phyloP scores from a whole-genome alignment of 2,113 vertebrate genomes.

The Mirza zaza region DNA sequence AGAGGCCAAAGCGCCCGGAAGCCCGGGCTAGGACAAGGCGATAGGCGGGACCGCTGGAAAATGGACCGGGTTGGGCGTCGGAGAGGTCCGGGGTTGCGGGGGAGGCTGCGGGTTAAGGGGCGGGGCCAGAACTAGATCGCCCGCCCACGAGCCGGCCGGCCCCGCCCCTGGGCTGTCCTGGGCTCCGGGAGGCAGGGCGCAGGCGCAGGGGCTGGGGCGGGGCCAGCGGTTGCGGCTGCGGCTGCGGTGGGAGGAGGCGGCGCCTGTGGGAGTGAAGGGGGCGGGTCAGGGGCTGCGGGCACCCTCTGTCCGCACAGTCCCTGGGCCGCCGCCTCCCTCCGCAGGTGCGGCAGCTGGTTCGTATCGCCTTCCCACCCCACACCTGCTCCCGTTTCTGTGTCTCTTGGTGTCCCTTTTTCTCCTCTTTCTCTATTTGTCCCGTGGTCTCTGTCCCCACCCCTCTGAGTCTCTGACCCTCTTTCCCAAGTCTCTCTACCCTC shows the following conservation, averaged over 20 bases:
- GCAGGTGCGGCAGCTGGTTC: slow-evolving; percentile 52
- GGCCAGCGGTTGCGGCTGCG: slow-evolving; percentile 81
- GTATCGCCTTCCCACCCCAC: slow-evolving; percentile 1
- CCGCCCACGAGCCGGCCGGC: background rate
- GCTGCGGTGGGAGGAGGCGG: slow-evolving; percentile 71
- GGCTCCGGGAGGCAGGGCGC: background rate
- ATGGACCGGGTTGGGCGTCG: background rate
- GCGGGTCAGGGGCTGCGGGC: slow-evolving; percentile 45
- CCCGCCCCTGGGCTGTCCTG: background rate
- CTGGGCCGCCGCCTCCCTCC: slow-evolving; percentile 47
- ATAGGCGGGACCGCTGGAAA: background rate
- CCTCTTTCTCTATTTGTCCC: slow-evolving; percentile 52
- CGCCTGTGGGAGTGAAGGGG: slow-evolving; percentile 50
- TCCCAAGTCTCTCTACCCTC: background rate
- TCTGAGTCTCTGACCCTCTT: background rate
- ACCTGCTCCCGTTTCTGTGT: slow-evolving; percentile 24
- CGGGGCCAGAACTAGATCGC: background rate
- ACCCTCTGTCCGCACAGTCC: background rate
- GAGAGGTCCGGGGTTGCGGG: background rate
- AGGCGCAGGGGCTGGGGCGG: slow-evolving; percentile 79
- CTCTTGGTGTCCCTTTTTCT: background rate
- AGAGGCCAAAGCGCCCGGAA: background rate
- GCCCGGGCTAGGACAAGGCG: too few species aligned
- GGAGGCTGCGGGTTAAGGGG: background rate
- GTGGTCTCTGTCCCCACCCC: slow-evolving; percentile 62